A percentile compares a stretch with the other conserved stretches of the same genome.
Conservation (phyloP, 2,113 vertebrate genomes). For the Cynoglossus semilaevis region DNA sequence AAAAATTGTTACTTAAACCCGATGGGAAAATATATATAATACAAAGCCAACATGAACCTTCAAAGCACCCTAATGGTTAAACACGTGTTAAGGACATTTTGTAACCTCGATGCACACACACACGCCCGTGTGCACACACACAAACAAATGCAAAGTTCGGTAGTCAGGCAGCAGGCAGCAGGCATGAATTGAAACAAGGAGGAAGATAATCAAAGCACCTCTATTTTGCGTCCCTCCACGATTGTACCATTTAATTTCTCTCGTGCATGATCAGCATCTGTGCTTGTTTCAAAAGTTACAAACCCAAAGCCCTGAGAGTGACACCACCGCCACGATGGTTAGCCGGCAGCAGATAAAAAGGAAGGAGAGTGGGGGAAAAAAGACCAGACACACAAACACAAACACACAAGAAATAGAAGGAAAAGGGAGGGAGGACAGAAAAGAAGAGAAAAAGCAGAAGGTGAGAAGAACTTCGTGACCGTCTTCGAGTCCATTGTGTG, state of each 20-base stretch:
- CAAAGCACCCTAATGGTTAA: no score
- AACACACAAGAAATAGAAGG: slow-evolving; percentile 23
- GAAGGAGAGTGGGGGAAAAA: slow-evolving; percentile 15
- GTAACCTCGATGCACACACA: neutral
- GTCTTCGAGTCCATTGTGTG: slow-evolving; percentile 52
- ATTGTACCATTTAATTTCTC: slow-evolving; percentile 99
- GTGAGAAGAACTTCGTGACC: slow-evolving; percentile 59
- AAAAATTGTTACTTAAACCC: no score
- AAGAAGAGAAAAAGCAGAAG: slow-evolving; percentile 28
- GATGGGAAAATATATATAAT: no score
- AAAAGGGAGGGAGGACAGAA: slow-evolving; percentile 21
- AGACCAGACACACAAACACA: slow-evolving; percentile 42
- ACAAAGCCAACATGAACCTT: no score
- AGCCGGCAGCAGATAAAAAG: slow-evolving; percentile 43
- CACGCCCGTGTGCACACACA: slow-evolving; percentile 23
- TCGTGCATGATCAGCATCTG: slow-evolving; percentile 95
- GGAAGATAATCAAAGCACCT: slow-evolving; percentile 82
- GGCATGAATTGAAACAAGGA: slow-evolving; percentile 39
- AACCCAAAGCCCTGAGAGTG: slow-evolving; percentile 82
- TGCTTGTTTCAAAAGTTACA: slow-evolving; percentile 99
- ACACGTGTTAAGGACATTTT: no score
- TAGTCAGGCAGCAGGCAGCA: slow-evolving; percentile 56
- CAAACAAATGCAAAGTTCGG: slow-evolving; percentile 41
- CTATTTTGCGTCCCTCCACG: slow-evolving; percentile 99
- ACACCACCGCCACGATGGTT: slow-evolving; percentile 15